Percentiles rank a stretch among this genome's conserved stretches.
Conservation (phyloP, 2,888 invertebrate genomes). For the Nephrotoma guestfalica region DNA sequence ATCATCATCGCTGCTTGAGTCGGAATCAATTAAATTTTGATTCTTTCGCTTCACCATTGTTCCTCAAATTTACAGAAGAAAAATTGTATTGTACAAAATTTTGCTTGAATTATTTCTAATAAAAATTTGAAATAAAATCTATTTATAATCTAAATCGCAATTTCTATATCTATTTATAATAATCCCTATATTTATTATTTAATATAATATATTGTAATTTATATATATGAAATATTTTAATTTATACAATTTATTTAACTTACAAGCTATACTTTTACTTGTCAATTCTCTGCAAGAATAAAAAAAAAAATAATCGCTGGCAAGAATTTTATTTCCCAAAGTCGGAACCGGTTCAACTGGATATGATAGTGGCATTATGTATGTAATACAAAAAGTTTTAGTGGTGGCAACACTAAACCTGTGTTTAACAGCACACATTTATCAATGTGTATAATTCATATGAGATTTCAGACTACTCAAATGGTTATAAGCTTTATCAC, state of each 20-base stretch:
- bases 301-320: neutral
- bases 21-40: conserved; percentile 68
- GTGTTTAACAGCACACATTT: neutral
- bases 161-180: neutral
- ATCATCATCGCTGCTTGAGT: conserved; percentile 60
- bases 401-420: neutral
- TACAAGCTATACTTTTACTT: neutral
- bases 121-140: neutral
- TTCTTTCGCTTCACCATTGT: conserved; percentile 74
- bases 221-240: neutral
- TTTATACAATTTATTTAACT: neutral
- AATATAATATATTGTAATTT: neutral
- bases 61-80: neutral
- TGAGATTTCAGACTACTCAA: neutral
- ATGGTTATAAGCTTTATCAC: neutral
- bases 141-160: neutral
- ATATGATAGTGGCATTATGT: neutral
- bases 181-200: neutral
- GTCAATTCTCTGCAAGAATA: neutral
- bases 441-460: neutral
- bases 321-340: neutral
- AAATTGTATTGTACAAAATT: neutral
- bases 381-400: neutral
- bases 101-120: neutral
- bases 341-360: neutral